Evolutionary conservation across 1,140 invertebrate species (phyloP).

Genomic region (Leguminivora glycinivorella): DNA sequence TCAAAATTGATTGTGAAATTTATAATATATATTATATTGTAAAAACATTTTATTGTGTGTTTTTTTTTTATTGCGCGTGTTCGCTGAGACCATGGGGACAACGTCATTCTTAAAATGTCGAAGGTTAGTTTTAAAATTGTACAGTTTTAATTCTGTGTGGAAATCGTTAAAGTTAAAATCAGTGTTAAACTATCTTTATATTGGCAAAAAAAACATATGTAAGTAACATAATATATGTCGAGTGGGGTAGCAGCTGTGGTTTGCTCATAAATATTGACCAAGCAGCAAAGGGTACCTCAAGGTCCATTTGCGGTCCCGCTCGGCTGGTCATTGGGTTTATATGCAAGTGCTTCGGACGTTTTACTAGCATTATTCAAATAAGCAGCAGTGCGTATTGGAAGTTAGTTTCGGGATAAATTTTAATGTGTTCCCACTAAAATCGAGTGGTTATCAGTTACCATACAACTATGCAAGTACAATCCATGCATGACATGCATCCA

Average conservation of each 20-base stretch:
- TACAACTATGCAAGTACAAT: background rate
- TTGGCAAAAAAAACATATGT: background rate
- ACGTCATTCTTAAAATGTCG: too few relatives aligned
- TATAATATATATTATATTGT: too few relatives aligned
- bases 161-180: too few relatives aligned
- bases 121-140: too few relatives aligned
- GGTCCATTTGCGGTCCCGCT: constrained; percentile 12
- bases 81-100: too few relatives aligned
- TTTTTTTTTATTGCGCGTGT: too few relatives aligned
- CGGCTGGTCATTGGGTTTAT: constrained; percentile 22
- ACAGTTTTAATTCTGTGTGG: too few relatives aligned
- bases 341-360: background rate
- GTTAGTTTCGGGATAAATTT: background rate
- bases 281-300: constrained; percentile 4
- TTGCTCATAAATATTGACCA: constrained; percentile 12
- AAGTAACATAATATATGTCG: background rate
- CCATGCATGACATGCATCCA: too few relatives aligned
- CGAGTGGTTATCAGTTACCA: background rate
- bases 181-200: background rate
- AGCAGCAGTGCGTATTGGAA: constrained; percentile 6
- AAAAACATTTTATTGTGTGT: too few relatives aligned
- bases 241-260: background rate
- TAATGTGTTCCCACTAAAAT: background rate
- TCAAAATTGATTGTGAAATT: too few relatives aligned
- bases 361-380: constrained; percentile 15